Percentiles rank a stretch among this genome's conserved stretches.
Evolutionary conservation across 2,888 invertebrate species (phyloP).

Genomic region (Cephus sareptanus): DNA sequence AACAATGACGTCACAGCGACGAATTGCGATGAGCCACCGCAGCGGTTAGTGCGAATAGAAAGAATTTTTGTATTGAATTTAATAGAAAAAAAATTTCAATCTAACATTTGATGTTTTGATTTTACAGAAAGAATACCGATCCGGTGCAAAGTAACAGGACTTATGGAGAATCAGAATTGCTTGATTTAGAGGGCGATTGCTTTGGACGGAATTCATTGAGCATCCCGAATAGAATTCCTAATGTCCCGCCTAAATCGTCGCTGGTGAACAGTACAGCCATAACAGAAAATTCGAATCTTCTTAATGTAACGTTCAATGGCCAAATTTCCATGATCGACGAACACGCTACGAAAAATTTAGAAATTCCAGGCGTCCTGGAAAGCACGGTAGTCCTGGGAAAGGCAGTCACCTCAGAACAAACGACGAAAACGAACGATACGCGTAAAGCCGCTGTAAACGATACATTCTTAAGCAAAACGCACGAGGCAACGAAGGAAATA

Average conservation of each 20-base stretch:
- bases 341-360: neutral
- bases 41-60: neutral
- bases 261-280: neutral
- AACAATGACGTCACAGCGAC: neutral
- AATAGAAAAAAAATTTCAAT: neutral
- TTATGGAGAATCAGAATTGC: neutral
- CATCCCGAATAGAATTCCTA: neutral
- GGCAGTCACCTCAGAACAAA: neutral
- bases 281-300: neutral
- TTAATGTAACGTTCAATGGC: neutral
- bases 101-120: neutral
- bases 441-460: neutral
- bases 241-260: neutral
- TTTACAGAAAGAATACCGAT: neutral
- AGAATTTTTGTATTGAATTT: neutral
- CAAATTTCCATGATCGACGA: neutral
- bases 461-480: neutral
- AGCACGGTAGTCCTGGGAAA: neutral
- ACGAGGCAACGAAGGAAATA: neutral
- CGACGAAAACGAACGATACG: neutral
- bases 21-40: neutral
- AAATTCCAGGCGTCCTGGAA: neutral
- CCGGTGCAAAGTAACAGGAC: neutral
- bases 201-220: neutral
- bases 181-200: neutral